A percentile compares a stretch with the other conserved stretches of the same genome.
Evolutionary conservation across 2,888 invertebrate species (phyloP).

Genomic region (Emmelina monodactyla): DNA sequence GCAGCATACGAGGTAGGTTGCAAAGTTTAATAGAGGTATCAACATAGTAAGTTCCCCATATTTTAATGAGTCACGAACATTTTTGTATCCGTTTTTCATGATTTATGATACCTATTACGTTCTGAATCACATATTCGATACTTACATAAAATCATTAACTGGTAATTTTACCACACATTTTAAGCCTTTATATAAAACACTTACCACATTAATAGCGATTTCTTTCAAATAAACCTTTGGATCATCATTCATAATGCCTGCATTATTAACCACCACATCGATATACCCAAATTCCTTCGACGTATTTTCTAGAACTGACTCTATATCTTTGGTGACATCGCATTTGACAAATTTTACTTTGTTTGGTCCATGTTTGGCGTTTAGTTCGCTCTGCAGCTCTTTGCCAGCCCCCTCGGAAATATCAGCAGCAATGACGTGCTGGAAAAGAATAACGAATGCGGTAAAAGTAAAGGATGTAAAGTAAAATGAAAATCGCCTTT

Average conservation of each 20-base stretch:
- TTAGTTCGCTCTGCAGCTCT: conserved; percentile 23
- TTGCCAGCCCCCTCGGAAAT: conserved; percentile 24
- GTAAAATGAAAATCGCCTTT: too few species aligned
- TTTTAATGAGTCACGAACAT: too few species aligned
- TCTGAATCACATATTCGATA: too few species aligned
- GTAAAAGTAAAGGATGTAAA: too few species aligned
- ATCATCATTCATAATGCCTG: conserved; percentile 31
- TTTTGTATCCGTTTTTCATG: too few species aligned
- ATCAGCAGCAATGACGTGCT: conserved; percentile 31
- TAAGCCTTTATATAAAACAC: conserved; percentile 13
- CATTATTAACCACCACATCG: conserved; percentile 31
- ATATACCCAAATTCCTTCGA: conserved; percentile 23
- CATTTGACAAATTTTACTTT: conserved; percentile 29
- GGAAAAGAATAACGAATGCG: too few species aligned
- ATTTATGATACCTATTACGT: too few species aligned
- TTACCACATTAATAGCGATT: conserved; percentile 32
- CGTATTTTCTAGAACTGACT: conserved; percentile 22
- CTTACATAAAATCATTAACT: background rate
- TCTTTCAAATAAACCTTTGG: conserved; percentile 23
- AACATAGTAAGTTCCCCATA: too few species aligned
- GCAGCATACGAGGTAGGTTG: too few species aligned
- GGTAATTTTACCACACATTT: background rate
- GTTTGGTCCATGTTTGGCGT: conserved; percentile 22
- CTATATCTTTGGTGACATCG: conserved; percentile 30
- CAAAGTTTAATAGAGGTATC: too few species aligned